A percentile compares a stretch with the other conserved stretches of the same genome.
These are phyloP conservation scores for Ptilonorhynchus violaceus DNA, from an alignment of 2,113 vertebrate genomes.

Conservation along the genomic window DNA sequence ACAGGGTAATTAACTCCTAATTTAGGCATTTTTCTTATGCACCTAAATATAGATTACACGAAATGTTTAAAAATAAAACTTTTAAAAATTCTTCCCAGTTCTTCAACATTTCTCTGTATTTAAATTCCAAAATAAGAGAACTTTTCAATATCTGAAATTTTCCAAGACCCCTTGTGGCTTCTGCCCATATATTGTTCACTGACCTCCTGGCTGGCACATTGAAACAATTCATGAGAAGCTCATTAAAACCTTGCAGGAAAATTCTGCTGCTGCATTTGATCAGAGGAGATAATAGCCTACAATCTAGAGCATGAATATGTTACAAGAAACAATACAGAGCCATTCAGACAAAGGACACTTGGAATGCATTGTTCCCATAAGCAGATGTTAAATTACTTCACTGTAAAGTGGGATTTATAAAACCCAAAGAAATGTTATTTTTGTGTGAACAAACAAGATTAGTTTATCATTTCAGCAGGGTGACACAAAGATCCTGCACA, in stretches of 20 bases:
- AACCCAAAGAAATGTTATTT: not conserved
- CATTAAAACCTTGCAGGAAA: slow-evolving; percentile 11
- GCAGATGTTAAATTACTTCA: slow-evolving; percentile 57
- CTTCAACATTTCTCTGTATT: not conserved
- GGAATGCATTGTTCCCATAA: slow-evolving; percentile 46
- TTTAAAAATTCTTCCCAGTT: not conserved
- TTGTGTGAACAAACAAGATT: not conserved
- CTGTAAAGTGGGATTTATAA: not conserved
- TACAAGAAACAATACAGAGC: slow-evolving; percentile 23
- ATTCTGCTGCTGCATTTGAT: slow-evolving; percentile 21
- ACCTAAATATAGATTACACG: not conserved
- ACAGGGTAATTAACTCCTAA: not conserved
- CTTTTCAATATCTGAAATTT: not conserved
- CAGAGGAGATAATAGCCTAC: slow-evolving; percentile 50
- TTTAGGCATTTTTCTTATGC: not conserved
- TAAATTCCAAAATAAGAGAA: not conserved
- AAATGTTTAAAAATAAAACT: not conserved
- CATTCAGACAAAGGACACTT: slow-evolving; percentile 20
- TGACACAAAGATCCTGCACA: not conserved
- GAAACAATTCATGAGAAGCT: not conserved
- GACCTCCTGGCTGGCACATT: not conserved
- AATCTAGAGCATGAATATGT: slow-evolving; percentile 44
- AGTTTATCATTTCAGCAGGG: not conserved
- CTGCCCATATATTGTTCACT: not conserved
- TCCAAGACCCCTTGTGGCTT: not conserved